phyloP scores from a whole-genome alignment of 1,140 invertebrate genomes.

The Adelges cooleyi region DNA sequence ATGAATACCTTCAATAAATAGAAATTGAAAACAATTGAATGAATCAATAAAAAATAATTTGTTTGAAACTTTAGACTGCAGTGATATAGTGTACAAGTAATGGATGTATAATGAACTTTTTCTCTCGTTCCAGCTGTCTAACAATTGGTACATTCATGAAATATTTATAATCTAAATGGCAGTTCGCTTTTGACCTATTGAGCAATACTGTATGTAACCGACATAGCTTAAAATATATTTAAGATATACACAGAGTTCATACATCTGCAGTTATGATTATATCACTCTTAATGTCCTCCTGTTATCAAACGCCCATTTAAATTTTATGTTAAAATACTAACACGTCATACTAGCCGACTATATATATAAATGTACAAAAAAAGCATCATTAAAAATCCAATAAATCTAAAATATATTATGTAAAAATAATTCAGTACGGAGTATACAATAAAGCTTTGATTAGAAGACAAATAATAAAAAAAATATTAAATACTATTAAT shows the following conservation, averaged over 20 bases:
- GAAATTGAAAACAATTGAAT: too few relatives aligned
- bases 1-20: too few relatives aligned
- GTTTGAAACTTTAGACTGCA: background rate
- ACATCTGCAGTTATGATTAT: slow-evolving; percentile 5
- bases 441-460: slow-evolving; percentile 24
- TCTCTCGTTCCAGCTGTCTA: background rate
- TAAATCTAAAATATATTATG: slow-evolving; percentile 31
- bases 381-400: slow-evolving; percentile 24
- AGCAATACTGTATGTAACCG: background rate
- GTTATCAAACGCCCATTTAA: slow-evolving; percentile 2
- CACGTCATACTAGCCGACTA: slow-evolving; percentile 2
- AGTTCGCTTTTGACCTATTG: slow-evolving; percentile 20
- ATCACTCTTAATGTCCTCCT: slow-evolving; percentile 10
- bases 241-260: slow-evolving; percentile 2
- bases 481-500: slow-evolving; percentile 18
- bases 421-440: slow-evolving; percentile 29
- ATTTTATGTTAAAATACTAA: slow-evolving; percentile 7
- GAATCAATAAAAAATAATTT: background rate
- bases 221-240: background rate
- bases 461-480: slow-evolving; percentile 24
- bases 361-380: slow-evolving; percentile 30
- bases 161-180: slow-evolving; percentile 17
- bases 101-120: too few relatives aligned
- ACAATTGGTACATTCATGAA: background rate
- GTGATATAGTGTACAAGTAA: too few relatives aligned